Base-by-base conservation (phyloP, 2,797 vertebrate species). In the Aldrovandia affinis region DNA sequence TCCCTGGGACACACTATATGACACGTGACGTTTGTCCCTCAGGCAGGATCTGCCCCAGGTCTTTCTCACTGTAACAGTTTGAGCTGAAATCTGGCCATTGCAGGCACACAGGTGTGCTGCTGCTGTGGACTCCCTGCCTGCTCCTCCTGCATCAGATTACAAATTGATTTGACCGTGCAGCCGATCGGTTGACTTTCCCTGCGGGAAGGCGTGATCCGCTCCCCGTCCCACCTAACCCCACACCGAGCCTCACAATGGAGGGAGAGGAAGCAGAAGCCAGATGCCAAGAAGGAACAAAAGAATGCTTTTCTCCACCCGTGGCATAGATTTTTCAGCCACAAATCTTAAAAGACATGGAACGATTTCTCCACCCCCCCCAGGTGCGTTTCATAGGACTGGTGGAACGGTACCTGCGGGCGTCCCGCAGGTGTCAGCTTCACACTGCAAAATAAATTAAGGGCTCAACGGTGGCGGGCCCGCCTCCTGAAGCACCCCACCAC, bases 201-300 rank as follows among this genome's bases (percentile, higher is more conserved):
- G 5, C 20, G 22, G 15, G 20, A 75, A 63, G 28, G 25, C 65
- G 14, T 20, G 18, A 12, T 33, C 65, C 65, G 6, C 73, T n/a
- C 7, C 42, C 20, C 39, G 6, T 22, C 73, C 73, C 20, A 18
- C 47, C 75, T 44, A 44, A 75, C 28, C 39, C 57, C 22, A 5
- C 3, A 33, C 61, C 22, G 6, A 4, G 22, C 57, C 20, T 25
- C 57, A 5, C 55, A 15, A 79, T 42, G 33, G 42, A 3, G 59
- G 44, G 25, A 85, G 79, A 85, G 79, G 63, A 81, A 44, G 80
- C 61, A 42, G 59, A 44, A 22, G 65, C 28, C 30, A 33, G 52
- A 50, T 70, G 73, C 68, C 47, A 54, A 54, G 80, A 42, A 61
- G 52, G 52, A 83, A 30, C 70, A 55, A 65, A 63, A 65, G 81